Conservation (phyloP, 2,797 vertebrate species). For the Somateria mollissima region DNA sequence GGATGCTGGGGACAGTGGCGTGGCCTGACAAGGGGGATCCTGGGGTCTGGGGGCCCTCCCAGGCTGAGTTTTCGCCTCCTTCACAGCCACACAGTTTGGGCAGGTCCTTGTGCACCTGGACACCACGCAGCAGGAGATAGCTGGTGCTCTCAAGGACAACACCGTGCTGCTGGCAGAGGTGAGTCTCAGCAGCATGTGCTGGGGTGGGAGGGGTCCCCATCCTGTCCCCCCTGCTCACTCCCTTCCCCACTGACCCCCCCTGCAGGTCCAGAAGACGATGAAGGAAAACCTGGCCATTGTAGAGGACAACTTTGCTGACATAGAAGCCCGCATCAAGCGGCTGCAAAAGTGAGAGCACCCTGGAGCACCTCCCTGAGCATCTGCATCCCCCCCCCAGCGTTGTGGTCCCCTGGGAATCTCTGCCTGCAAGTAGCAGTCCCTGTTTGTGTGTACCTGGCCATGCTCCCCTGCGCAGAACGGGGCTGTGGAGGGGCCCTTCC, state of each 20-base stretch:
- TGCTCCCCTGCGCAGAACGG: not conserved
- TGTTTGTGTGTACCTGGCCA: not conserved
- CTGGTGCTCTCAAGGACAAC: slow-evolving; percentile 91
- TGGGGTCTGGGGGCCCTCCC: no score
- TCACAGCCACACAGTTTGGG: slow-evolving; percentile 87
- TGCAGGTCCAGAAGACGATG: slow-evolving; percentile 92
- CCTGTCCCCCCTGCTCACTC: no score
- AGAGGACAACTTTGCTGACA: slow-evolving; percentile 87
- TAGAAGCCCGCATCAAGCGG: slow-evolving; percentile 90
- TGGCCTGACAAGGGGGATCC: not conserved
- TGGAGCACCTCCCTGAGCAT: no score
- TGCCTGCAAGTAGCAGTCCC: not conserved
- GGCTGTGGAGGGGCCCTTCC: not conserved
- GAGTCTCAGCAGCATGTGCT: not conserved
- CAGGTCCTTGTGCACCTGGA: slow-evolving; percentile 81
- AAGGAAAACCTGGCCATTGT: slow-evolving; percentile 89
- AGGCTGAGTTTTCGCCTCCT: not conserved
- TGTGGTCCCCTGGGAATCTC: not conserved
- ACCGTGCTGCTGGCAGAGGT: slow-evolving; percentile 87
- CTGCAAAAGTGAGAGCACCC: slow-evolving; percentile 82
- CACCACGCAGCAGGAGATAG: slow-evolving; percentile 94
- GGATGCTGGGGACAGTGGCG: not conserved
- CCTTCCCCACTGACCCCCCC: not conserved
- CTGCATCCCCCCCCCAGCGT: not conserved
- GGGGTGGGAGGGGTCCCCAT: not conserved